A percentile compares a stretch with the other conserved stretches of the same genome.
Evolutionary conservation across 2,797 vertebrate species (phyloP).

Genomic region (Apodemus agrarius): DNA sequence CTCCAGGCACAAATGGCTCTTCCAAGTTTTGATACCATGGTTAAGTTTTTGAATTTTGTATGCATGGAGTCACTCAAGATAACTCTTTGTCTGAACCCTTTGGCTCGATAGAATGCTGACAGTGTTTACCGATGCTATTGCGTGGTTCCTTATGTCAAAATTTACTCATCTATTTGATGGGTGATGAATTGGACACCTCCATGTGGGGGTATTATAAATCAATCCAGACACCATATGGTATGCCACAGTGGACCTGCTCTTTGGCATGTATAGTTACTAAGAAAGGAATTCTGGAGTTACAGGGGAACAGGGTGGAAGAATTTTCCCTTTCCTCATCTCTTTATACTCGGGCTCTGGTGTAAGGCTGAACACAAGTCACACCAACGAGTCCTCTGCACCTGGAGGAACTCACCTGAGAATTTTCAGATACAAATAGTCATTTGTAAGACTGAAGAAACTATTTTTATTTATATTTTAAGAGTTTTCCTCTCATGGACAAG

Average conservation of each 20-base stretch:
- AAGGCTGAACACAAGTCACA: not conserved
- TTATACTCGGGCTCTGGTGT: not conserved
- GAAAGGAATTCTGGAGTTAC: not conserved
- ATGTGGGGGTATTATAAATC: not conserved
- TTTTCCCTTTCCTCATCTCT: constrained; percentile 10
- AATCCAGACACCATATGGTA: not conserved
- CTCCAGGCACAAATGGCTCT: not conserved
- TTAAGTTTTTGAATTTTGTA: not conserved
- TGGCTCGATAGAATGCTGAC: not conserved
- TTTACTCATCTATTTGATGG: not conserved
- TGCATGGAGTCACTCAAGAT: not conserved
- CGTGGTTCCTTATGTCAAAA: not conserved
- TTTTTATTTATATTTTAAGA: not conserved
- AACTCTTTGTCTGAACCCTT: not conserved
- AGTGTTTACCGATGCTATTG: not conserved
- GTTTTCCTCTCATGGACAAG: not conserved
- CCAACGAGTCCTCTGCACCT: not conserved
- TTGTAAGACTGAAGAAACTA: not conserved
- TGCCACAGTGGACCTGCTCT: not conserved
- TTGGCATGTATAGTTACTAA: not conserved
- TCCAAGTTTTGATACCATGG: not conserved
- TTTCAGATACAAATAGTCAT: not conserved
- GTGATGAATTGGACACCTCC: not conserved
- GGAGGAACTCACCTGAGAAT: not conserved
- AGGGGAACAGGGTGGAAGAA: not conserved